These are phyloP conservation scores for Platygyra sinensis DNA, from an alignment of 64 coral and sea anemone genomes.

Conservation along the genomic window DNA sequence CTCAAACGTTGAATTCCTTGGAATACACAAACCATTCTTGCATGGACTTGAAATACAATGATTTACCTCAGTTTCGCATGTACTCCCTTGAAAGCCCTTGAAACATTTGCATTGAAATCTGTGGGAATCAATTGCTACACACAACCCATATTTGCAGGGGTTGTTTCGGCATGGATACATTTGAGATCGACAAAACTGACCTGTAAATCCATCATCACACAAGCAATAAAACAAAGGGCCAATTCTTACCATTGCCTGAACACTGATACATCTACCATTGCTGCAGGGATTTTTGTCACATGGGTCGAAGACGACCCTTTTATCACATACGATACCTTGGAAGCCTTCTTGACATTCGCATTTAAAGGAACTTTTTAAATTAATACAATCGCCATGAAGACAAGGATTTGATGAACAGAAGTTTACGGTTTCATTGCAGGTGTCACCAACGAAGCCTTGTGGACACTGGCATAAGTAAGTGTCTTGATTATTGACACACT, in stretches of 20 bases:
- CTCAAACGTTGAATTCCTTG: slow-evolving; percentile 42
- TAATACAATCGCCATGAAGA: slow-evolving; percentile 57
- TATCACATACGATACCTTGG: slow-evolving; percentile 47
- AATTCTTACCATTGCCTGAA: slow-evolving; percentile 4
- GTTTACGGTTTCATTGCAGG: slow-evolving; percentile 43
- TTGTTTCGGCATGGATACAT: slow-evolving; percentile 46
- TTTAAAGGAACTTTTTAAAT: slow-evolving; percentile 13
- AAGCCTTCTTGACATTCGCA: slow-evolving; percentile 67
- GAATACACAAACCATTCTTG: slow-evolving; percentile 47
- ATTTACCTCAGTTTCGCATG: slow-evolving; percentile 49
- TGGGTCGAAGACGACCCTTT: background rate
- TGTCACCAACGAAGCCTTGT: slow-evolving; percentile 43
- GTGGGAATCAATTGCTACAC: background rate
- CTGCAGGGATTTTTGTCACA: slow-evolving; percentile 70
- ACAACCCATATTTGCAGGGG: slow-evolving; percentile 63
- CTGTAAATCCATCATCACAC: slow-evolving; percentile 45
- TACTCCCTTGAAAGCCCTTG: slow-evolving; percentile 49
- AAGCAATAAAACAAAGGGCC: slow-evolving; percentile 43
- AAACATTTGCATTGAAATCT: slow-evolving; percentile 60
- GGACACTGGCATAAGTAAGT: slow-evolving; percentile 68
- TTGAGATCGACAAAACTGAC: slow-evolving; percentile 18
- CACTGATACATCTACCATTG: slow-evolving; percentile 63
- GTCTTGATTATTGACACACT: slow-evolving; percentile 28
- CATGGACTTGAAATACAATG: slow-evolving; percentile 44
- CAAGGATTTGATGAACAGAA: slow-evolving; percentile 65